phyloP scores from a whole-genome alignment of 2,113 vertebrate genomes.

The Labrus mixtus region DNA sequence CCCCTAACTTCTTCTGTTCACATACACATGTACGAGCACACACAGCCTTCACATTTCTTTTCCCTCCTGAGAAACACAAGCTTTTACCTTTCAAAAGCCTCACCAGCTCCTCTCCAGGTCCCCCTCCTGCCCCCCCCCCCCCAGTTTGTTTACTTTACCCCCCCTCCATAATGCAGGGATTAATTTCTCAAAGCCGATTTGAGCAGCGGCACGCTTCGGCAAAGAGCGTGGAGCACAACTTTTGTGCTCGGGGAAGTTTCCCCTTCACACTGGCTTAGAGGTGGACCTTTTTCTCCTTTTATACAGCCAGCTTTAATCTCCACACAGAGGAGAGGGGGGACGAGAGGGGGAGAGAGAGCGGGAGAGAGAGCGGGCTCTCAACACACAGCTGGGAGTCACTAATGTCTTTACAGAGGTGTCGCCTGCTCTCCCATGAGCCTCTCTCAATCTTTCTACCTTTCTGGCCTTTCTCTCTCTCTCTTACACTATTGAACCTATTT shows the following conservation, averaged over 20 bases:
- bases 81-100: conserved; percentile 56
- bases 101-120: conserved; percentile 48
- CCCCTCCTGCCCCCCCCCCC: conserved; percentile 55
- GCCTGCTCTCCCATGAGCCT: conserved; percentile 32
- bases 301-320: conserved; percentile 69
- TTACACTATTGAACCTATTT: not conserved
- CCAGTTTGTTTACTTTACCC: conserved; percentile 74
- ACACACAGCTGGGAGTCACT: conserved; percentile 64
- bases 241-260: conserved; percentile 77
- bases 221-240: conserved; percentile 71
- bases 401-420: conserved; percentile 56
- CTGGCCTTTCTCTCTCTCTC: not conserved
- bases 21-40: conserved; percentile 6
- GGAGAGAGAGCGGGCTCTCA: conserved; percentile 39
- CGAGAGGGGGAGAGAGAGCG: conserved; percentile 39
- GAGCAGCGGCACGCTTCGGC: conserved; percentile 65
- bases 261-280: conserved; percentile 84
- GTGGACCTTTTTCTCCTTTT: conserved; percentile 71
- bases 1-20: not conserved
- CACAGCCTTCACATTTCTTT: conserved; percentile 17
- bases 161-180: conserved; percentile 71
- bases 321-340: conserved; percentile 52
- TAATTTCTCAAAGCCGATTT: conserved; percentile 83
- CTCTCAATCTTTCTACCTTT: conserved; percentile 5
- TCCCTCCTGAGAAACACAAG: conserved; percentile 54